Base-by-base conservation (phyloP, 2,113 vertebrate genomes). In the Andinoacara biseriatus region DNA sequence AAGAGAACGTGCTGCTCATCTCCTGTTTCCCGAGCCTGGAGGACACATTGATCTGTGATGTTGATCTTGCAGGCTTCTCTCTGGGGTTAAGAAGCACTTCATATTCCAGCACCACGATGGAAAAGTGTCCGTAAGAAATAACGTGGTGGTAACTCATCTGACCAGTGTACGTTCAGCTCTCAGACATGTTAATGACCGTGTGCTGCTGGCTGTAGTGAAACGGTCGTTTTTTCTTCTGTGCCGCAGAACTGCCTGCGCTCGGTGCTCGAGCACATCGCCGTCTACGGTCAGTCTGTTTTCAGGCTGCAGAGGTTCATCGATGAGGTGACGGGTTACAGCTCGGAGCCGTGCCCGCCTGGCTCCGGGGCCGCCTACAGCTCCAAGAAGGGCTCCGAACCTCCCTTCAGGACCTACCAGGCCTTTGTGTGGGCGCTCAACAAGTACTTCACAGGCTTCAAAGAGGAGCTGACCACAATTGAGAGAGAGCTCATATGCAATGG, bases 371-470 rank as follows among this genome's bases (percentile, higher is more conserved):
- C 95, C 60, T 61, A 91, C 24, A 65, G 94, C 65, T 93, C 96
- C 59, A 97, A 96, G 92, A 98, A 97, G 87, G 90, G 94, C 58
- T 93, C 95, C 0, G 98, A 98, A 85, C 97, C 98, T 29, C 98
- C 98, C 0, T 99, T 99, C 86, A 96, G 98, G 90, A 99, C 98
- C 2, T 99, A 99, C 89, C 98, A 99, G 94, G 98, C 98, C 69
- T 99, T 99, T 82, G 98, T 99, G 93, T 98, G 98, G 97, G 97
- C 97, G 0, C 96, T 99, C 38, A 98, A 98, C 93, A 99, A 98
- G 84, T 99, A 97, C 80, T 99, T 99, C 35, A 96, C 96, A 81
- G 95, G 95, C 90, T 99, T 99, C 94, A 99, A 98, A 88, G 94
- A 98, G 85, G 98, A 99, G 77, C 96, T 99, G 58, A 94, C 96